phyloP scores from a whole-genome alignment of 2,888 invertebrate genomes.

The Spodoptera picta region DNA sequence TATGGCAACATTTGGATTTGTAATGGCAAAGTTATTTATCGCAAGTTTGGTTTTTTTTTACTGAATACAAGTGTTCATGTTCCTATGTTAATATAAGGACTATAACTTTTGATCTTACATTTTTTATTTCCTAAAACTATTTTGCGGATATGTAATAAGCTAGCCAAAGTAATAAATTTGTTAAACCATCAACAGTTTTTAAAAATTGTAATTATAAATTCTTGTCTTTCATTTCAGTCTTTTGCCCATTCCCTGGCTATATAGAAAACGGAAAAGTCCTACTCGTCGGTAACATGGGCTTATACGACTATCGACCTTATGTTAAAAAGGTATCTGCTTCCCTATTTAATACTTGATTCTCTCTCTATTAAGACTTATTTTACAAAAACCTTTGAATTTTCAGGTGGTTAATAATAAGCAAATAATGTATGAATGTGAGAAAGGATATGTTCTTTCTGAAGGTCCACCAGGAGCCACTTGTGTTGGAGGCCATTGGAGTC shows the following conservation, averaged over 20 bases:
- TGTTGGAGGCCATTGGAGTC: constrained; percentile 98
- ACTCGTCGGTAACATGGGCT: constrained; percentile 97
- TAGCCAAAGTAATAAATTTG: no score
- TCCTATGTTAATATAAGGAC: no score
- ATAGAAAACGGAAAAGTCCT: constrained; percentile 96
- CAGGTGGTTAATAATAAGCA: constrained; percentile 96
- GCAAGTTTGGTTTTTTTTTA: no score
- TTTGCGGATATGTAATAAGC: no score
- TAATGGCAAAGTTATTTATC: no score
- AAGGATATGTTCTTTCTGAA: constrained; percentile 95
- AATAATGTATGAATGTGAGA: constrained; percentile 98
- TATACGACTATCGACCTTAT: constrained; percentile 98
- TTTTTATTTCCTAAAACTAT: no score
- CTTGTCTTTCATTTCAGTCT: constrained; percentile 88
- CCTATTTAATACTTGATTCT: neutral
- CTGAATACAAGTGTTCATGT: no score
- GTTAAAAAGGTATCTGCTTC: constrained; percentile 92
- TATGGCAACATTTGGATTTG: constrained; percentile 56
- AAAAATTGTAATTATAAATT: no score
- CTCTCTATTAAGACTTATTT: neutral
- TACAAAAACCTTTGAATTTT: constrained; percentile 26
- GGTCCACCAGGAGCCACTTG: constrained; percentile 98
- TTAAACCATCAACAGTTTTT: no score
- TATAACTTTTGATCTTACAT: no score
- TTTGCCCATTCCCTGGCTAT: constrained; percentile 97